Evolutionary conservation across 2,797 vertebrate genomes (phyloP).

Genomic region (Anguilla obscura): DNA sequence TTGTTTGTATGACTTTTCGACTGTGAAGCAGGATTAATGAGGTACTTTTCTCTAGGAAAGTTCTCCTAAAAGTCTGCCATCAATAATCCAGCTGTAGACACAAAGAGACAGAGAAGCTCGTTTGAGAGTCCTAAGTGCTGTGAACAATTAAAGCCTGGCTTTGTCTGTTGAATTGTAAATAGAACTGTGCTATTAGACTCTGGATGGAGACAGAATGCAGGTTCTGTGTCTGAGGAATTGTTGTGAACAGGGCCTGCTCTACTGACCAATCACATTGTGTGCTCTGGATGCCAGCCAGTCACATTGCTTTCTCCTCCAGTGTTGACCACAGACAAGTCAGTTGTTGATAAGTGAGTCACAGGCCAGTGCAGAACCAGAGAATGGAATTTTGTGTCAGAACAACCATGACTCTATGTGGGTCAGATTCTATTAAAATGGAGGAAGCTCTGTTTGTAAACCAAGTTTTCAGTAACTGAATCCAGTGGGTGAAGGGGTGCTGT

Average conservation of each 20-base stretch:
- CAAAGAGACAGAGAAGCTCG: background rate
- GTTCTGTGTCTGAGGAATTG: background rate
- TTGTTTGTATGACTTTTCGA: constrained; percentile 5
- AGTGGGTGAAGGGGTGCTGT: background rate
- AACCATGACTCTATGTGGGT: background rate
- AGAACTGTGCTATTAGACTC: constrained; percentile 18
- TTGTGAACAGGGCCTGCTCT: background rate
- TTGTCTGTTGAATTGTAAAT: constrained; percentile 32
- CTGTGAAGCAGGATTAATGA: constrained; percentile 12
- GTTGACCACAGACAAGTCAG: background rate
- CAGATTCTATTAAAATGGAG: background rate
- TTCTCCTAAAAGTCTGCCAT: constrained; percentile 17
- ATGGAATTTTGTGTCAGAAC: background rate
- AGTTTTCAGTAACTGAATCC: background rate
- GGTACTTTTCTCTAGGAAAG: background rate
- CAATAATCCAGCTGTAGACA: constrained; percentile 1
- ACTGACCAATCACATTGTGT: background rate
- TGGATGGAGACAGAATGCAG: background rate
- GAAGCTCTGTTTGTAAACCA: background rate
- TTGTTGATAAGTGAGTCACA: background rate
- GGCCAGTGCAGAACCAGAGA: background rate
- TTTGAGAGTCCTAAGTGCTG: constrained; percentile 11
- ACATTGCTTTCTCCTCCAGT: background rate
- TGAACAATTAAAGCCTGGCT: background rate
- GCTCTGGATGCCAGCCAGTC: background rate